Evolutionary conservation across 2,888 invertebrate species (phyloP).

Genomic region (Pollenia angustigena): DNA sequence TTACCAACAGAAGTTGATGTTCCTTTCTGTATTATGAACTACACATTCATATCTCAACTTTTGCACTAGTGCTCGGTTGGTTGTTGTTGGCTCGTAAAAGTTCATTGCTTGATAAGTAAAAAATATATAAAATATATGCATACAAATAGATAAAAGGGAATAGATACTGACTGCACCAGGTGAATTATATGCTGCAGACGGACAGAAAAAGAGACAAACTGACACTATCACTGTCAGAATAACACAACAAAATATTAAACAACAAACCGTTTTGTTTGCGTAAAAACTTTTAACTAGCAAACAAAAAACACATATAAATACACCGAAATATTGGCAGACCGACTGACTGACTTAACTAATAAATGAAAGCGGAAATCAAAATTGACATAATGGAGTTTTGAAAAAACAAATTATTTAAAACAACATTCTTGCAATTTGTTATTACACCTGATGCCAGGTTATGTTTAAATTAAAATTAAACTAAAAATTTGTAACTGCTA

Average conservation of each 20-base stretch:
- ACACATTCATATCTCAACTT: slow-evolving; percentile 3
- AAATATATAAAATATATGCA: slow-evolving; percentile 35
- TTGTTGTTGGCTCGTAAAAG: slow-evolving; percentile 28
- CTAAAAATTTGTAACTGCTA: no score
- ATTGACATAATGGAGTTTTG: slow-evolving; percentile 55
- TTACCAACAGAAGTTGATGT: slow-evolving; percentile 2
- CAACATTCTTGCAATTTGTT: neutral
- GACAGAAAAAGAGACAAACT: neutral
- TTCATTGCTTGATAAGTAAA: slow-evolving; percentile 59
- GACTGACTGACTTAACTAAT: slow-evolving; percentile 52
- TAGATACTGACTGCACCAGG: slow-evolving; percentile 38
- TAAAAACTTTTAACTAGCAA: slow-evolving; percentile 29
- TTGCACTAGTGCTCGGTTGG: neutral
- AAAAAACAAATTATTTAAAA: neutral
- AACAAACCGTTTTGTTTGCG: neutral
- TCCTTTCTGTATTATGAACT: neutral
- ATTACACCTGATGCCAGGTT: neutral
- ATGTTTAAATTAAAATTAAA: no score
- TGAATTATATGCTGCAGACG: slow-evolving; percentile 33
- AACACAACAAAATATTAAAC: slow-evolving; percentile 21
- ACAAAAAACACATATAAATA: neutral
- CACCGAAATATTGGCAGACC: slow-evolving; percentile 3
- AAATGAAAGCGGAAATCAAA: slow-evolving; percentile 70
- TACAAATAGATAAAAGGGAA: slow-evolving; percentile 10
- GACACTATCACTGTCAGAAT: slow-evolving; percentile 25